Evolutionary conservation across 1,140 invertebrate genomes (phyloP).

Genomic region (Formica selysi): DNA sequence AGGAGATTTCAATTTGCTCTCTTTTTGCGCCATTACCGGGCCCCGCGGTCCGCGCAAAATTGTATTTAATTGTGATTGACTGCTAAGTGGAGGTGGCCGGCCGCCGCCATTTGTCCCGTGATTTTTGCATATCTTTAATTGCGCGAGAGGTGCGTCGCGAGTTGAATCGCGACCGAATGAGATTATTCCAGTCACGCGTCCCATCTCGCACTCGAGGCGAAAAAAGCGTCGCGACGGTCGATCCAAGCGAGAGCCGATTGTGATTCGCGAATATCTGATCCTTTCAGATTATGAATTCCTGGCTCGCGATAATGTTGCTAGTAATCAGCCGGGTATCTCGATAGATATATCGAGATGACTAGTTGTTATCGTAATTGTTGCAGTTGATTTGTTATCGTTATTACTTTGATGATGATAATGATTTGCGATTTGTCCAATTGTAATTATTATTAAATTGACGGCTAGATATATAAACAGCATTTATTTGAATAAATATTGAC

Average conservation of each 20-base stretch:
- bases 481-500: not conserved
- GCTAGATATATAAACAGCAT: conserved; percentile 14
- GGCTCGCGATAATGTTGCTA: not conserved
- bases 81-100: conserved; percentile 82
- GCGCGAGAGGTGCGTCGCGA: conserved; percentile 63
- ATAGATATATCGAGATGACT: not conserved
- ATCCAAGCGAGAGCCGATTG: conserved; percentile 35
- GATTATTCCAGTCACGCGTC: conserved; percentile 60
- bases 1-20: conserved; percentile 86
- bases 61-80: conserved; percentile 87
- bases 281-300: conserved; percentile 6
- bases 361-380: conserved; percentile 23
- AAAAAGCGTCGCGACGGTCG: conserved; percentile 21
- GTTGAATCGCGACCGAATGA: conserved; percentile 63
- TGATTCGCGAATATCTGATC: not conserved
- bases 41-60: conserved; percentile 82
- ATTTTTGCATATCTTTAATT: conserved; percentile 83
- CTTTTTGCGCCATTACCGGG: conserved; percentile 84
- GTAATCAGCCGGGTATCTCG: not conserved
- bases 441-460: conserved; percentile 23
- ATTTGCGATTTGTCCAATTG: not conserved
- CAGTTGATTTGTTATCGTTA: not conserved
- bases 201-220: conserved; percentile 11
- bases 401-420: not conserved
- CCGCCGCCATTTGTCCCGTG: conserved; percentile 78